Evolutionary conservation across 1,140 invertebrate genomes (phyloP).

Genomic region (Meloidogyne exigua): DNA sequence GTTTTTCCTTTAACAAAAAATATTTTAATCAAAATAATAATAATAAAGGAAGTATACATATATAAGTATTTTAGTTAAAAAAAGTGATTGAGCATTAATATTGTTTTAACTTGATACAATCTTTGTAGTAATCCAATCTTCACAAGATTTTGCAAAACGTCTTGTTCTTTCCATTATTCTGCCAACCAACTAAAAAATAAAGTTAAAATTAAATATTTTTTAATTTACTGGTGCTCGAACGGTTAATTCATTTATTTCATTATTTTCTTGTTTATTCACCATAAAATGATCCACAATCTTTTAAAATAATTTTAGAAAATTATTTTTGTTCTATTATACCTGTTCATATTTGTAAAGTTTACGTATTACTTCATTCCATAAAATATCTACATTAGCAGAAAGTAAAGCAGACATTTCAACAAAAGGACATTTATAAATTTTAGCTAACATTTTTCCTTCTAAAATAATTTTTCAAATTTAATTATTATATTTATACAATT

Average conservation of each 20-base stretch:
- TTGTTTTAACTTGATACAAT: constrained; percentile 41
- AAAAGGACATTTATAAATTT: constrained; percentile 56
- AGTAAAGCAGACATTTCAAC: constrained; percentile 50
- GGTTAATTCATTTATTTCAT: constrained; percentile 19
- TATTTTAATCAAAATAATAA: background rate
- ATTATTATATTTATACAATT: constrained; percentile 31
- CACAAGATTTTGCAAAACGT: constrained; percentile 57
- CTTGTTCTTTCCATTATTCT: constrained; percentile 46
- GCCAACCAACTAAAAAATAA: constrained; percentile 26
- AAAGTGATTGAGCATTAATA: background rate
- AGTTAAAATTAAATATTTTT: background rate
- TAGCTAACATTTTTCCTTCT: constrained; percentile 58
- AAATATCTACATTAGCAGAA: constrained; percentile 50
- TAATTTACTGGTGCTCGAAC: constrained; percentile 7
- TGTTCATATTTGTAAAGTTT: constrained; percentile 48
- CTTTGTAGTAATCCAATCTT: constrained; percentile 47
- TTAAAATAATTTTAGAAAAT: background rate
- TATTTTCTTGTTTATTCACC: background rate
- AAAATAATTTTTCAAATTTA: constrained; percentile 17
- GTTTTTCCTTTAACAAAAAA: too few relatives aligned
- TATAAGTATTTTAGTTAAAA: background rate
- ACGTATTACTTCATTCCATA: constrained; percentile 50
- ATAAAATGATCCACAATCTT: constrained; percentile 12
- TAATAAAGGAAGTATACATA: too few relatives aligned
- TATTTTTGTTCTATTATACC: constrained; percentile 12